Conservation (phyloP, 2,113 vertebrate species). For the Pituophis catenifer region DNA sequence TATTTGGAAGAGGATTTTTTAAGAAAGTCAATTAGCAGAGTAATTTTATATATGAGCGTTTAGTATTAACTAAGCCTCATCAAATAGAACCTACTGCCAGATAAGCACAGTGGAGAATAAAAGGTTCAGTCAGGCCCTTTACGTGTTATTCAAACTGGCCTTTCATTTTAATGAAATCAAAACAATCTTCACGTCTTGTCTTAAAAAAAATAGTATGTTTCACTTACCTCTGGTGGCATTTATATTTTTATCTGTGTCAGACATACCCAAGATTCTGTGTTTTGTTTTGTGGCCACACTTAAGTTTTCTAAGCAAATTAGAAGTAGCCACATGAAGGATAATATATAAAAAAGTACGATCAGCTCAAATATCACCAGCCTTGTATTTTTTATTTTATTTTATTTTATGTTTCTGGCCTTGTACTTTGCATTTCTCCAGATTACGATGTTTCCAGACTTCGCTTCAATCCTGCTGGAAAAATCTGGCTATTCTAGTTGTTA, state of each 20-base stretch:
- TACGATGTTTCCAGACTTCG: not conserved
- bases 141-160: not conserved
- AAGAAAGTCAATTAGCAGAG: not conserved
- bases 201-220: slow-evolving; percentile 2
- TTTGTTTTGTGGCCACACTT: not conserved
- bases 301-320: slow-evolving; percentile 21
- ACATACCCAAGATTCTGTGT: not conserved
- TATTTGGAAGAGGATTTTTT: not conserved
- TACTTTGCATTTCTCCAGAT: slow-evolving; percentile 8
- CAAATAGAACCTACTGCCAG: not conserved
- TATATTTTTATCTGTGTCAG: not conserved
- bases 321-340: not conserved
- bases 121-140: not conserved
- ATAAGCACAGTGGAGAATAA: not conserved
- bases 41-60: not conserved
- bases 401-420: slow-evolving; percentile 8
- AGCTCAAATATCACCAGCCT: not conserved
- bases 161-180: not conserved
- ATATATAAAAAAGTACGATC: not conserved
- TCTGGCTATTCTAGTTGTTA: slow-evolving; percentile 16
- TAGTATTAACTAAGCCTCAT: not conserved
- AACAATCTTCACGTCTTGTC: not conserved
- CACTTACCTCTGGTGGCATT: slow-evolving; percentile 37
- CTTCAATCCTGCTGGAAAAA: slow-evolving; percentile 31
- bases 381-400: not conserved